Conservation (phyloP, 2,113 vertebrate genomes). For the Saimiri boliviensis region DNA sequence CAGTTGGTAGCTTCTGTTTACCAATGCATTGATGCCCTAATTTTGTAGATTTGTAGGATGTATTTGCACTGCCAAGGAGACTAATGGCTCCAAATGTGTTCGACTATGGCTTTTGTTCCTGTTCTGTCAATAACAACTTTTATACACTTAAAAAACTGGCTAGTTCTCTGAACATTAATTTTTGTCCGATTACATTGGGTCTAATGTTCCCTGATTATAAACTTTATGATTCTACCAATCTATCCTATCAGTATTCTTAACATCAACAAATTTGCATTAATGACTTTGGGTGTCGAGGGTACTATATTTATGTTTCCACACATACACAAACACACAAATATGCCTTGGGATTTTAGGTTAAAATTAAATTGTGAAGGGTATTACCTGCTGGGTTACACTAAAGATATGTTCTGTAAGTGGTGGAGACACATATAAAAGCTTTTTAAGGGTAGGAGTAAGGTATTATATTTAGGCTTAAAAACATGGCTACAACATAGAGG, state of each 20-base stretch:
- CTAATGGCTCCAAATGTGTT: background rate
- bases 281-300: background rate
- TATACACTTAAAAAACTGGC: background rate
- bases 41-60: background rate
- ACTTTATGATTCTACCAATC: background rate
- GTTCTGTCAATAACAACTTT: background rate
- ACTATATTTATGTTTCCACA: background rate
- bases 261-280: background rate
- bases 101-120: background rate
- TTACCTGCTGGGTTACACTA: background rate
- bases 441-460: background rate
- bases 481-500: background rate
- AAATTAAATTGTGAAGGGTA: background rate
- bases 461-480: background rate
- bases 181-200: background rate
- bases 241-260: background rate
- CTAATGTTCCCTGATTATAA: background rate
- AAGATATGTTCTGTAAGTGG: background rate
- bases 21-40: too few species aligned
- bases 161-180: background rate
- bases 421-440: background rate
- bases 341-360: background rate
- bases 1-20: background rate
- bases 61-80: background rate
- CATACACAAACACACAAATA: background rate